Base-by-base conservation (phyloP, 2,888 invertebrate species). In the Stictocephala bisonia region DNA sequence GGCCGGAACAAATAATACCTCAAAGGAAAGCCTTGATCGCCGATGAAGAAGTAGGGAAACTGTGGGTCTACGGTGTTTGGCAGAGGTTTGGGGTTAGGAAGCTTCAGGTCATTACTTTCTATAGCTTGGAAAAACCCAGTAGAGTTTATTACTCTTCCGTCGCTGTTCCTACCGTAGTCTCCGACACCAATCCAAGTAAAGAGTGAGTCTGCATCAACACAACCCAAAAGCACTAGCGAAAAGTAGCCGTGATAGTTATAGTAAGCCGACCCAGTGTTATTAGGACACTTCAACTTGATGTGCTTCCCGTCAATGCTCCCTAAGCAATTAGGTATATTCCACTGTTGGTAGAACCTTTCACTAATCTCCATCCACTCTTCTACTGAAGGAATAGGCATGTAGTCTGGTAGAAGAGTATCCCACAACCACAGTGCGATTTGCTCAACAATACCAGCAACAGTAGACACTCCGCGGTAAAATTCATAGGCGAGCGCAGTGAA, bases 81-180 rank as follows among this genome's bases (percentile, higher is more conserved):
- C 48, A 67, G 15, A 22, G 48, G 48, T 22, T 67, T 13, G 3
- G 48, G 67, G 6, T 48, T n/a, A 20, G 44, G 67, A 6, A 67
- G 41, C 2, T 22, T 67, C 13, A 67, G 27, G 3, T 41, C 48
- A 48, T 67, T 67, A 7, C 15, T 67, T 24, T 67, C 44, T 27
- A 48, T 20, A 67, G 48, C 67, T 67, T 67, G 20, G 6, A 67
- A 3, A 44, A 67, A 27, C 4, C 58, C 58, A 26, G 24, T 22
- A 7, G 31, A 64, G 9, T 64, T 29, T 64, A 64, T 64, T 22
- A 64, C 64, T 31, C 35, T 2, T 41, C 64, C 64, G 40, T 35
- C 64, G 31, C 64, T 64, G 64, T 64, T 35, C 40, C 64, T 64
- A n/a, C 64, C 64, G 22, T 64, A 64, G 31, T 64, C 64, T 20